phyloP scores from a whole-genome alignment of 2,113 vertebrate species.

The Notarius quadriscutis region DNA sequence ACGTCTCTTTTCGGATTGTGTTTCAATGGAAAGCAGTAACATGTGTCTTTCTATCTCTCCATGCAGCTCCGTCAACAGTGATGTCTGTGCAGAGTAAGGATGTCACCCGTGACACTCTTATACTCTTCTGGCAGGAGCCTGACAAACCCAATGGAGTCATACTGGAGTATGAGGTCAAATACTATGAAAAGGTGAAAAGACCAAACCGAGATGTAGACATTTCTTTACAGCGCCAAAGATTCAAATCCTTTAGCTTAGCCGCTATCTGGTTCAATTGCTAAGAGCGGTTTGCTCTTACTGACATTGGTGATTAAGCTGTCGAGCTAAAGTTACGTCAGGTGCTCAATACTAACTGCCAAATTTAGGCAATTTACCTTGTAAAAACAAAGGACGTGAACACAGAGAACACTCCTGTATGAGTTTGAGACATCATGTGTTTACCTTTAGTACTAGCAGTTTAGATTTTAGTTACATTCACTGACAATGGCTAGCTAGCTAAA shows the following conservation, averaged over 20 bases:
- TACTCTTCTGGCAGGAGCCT: slow-evolving; percentile 91
- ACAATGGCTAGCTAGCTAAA: background rate
- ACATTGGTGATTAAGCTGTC: background rate
- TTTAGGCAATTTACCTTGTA: background rate
- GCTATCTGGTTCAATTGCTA: background rate
- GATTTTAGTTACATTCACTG: background rate
- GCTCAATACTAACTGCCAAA: background rate
- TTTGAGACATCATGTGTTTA: background rate
- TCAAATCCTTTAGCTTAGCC: background rate
- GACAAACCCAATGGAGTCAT: slow-evolving; percentile 95
- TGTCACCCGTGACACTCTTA: slow-evolving; percentile 93
- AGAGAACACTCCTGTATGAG: background rate
- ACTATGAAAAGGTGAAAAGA: slow-evolving; percentile 91
- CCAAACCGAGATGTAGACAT: background rate
- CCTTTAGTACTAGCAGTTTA: background rate
- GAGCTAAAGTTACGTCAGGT: slow-evolving; percentile 1
- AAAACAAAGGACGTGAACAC: background rate
- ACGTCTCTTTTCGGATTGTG: background rate
- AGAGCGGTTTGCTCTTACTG: background rate
- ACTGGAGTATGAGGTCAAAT: slow-evolving; percentile 97
- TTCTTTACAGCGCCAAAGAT: background rate
- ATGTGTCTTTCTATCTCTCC: slow-evolving; percentile 42
- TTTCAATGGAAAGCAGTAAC: background rate
- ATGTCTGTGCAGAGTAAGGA: slow-evolving; percentile 92
- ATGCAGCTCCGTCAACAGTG: slow-evolving; percentile 88